Base-by-base conservation (phyloP, 2,113 vertebrate species). In the Daboia siamensis region DNA sequence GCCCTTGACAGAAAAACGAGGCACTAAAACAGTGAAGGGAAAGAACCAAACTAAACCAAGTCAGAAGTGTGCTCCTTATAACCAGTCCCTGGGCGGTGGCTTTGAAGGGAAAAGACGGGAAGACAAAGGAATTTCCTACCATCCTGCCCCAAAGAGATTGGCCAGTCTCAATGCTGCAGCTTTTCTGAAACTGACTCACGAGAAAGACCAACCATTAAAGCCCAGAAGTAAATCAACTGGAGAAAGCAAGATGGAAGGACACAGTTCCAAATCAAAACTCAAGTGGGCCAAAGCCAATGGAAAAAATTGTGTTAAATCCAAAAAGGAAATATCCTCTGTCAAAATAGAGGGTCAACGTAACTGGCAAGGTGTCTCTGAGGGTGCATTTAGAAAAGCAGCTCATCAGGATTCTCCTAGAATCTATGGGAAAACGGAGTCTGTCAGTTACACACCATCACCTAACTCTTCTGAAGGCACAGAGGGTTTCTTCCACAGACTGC, bases 151-250 rank as follows among this genome's bases (percentile, higher is more conserved):
- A 57, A 98, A 99, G 94, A 98, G 99, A 92, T 97, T 99, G 97
- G 99, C 99, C 3, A 99, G 99, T 93, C 98, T 99, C 80, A 99
- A 99, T 0, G 99, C 99, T 0, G 99, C 98, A 1, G 98, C 99
- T 4, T 98, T 99, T 93, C 98, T 99, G 94, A 99, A 98, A 96
- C 97, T 99, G 95, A 99, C 98, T 87, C 98, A 99, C 0, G 96
- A 98, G 93, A 98, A 98, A 55, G 98, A 97, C 88, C 98, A 96
- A 24, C 97, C 48, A 94, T 97, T 94, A 96, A 98, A 96, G 93
- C 97, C 97, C 33, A 96, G 97, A 95, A 91, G 96, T 89, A 95
- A 96, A 33, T 96, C 95, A 0, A 96, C 95, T 0, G 95, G 92
- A 0, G 97, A 97, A 80, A 95, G 95, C 84, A 98, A 96, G 93